These are phyloP conservation scores for Phenganax stokvisi DNA, from an alignment of 92 coral and sea anemone species.

Conservation along the genomic window DNA sequence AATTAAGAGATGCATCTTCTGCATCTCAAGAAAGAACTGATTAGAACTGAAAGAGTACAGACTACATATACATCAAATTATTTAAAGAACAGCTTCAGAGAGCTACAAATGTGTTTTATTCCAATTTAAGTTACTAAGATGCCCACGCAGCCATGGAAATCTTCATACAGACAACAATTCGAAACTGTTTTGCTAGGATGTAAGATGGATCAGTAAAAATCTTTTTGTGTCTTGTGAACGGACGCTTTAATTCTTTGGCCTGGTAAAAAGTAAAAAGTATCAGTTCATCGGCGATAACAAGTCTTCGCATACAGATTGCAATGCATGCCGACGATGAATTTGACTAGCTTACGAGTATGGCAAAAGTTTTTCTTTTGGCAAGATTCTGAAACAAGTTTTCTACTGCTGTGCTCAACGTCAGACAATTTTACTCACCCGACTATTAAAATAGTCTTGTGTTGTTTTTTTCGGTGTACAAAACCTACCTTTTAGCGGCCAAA, in stretches of 20 bases:
- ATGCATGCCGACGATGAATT: no score
- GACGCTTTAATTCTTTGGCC: conserved; percentile 6
- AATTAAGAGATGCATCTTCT: no score
- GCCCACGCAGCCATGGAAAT: not conserved
- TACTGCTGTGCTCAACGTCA: no score
- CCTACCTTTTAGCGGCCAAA: conserved; percentile 91
- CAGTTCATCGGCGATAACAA: no score
- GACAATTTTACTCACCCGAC: not conserved
- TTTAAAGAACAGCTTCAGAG: not conserved
- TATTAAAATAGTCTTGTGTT: not conserved
- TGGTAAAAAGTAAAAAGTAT: not conserved
- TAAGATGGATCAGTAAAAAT: not conserved
- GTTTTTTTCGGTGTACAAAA: no score
- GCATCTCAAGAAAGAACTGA: no score
- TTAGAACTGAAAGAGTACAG: no score
- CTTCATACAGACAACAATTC: conserved; percentile 9
- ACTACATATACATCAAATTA: no score
- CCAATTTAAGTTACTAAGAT: conserved; percentile 26
- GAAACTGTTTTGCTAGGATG: not conserved
- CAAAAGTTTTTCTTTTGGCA: no score
- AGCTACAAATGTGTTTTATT: conserved; percentile 31
- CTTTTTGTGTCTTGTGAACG: not conserved
- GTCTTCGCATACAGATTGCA: no score
- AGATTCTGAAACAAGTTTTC: no score
- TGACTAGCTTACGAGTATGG: no score